A percentile compares a stretch with the other conserved stretches of the same genome.
phyloP scores from a whole-genome alignment of 2,797 vertebrate species.

The Tinamus major region DNA sequence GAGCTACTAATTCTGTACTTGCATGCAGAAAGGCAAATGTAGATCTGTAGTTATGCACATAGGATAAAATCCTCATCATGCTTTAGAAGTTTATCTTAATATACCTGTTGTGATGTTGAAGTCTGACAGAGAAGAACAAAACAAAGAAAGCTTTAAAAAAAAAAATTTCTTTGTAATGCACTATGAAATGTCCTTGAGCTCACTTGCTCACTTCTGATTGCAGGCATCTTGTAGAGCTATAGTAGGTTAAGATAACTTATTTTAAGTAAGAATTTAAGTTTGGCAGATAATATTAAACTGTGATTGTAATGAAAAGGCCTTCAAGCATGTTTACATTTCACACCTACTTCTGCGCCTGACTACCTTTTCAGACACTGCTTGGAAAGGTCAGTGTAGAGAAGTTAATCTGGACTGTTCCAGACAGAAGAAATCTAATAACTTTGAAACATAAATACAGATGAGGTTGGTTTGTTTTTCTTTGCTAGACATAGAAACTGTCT shows the following conservation, averaged over 20 bases:
- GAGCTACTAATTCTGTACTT: background rate
- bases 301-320: background rate
- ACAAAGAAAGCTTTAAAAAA: background rate
- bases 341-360: background rate
- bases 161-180: background rate
- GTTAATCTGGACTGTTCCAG: background rate
- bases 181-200: background rate
- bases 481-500: background rate
- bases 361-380: background rate
- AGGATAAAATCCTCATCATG: background rate
- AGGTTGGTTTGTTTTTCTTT: background rate
- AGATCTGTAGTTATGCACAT: background rate
- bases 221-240: background rate
- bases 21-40: background rate
- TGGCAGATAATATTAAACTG: background rate
- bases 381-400: background rate
- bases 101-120: background rate
- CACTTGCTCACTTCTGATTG: background rate
- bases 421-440: background rate
- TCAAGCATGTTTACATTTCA: background rate
- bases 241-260: background rate
- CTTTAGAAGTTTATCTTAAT: background rate
- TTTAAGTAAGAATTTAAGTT: constrained; percentile 1
- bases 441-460: background rate
- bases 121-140: background rate